These are phyloP conservation scores for Mastomys natalensis DNA, from an alignment of 2,113 vertebrate genomes.

Conservation along the genomic window DNA sequence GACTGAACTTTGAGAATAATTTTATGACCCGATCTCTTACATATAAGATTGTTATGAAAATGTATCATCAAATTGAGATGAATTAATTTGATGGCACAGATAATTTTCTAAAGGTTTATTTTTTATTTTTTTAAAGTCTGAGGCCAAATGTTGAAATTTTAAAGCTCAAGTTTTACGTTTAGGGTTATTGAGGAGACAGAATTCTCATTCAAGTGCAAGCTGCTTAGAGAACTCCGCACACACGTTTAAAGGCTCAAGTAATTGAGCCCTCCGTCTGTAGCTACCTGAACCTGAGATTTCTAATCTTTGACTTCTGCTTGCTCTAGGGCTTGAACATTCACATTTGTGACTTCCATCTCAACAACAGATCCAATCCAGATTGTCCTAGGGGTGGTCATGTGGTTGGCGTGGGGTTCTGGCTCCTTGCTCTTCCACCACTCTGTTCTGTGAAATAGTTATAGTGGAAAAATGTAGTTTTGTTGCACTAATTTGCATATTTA, in stretches of 20 bases:
- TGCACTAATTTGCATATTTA: neutral
- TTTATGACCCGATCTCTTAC: neutral
- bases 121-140: neutral
- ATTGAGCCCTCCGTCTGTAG: neutral
- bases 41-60: neutral
- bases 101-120: neutral
- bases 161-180: constrained; percentile 24
- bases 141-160: neutral
- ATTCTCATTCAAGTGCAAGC: neutral
- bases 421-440: accelerated
- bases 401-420: neutral
- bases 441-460: neutral
- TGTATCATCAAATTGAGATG: neutral
- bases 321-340: neutral
- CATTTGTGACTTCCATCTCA: neutral
- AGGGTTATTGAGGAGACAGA: neutral
- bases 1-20: neutral
- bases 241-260: neutral
- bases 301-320: neutral
- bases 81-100: neutral
- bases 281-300: neutral
- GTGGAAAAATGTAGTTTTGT: neutral
- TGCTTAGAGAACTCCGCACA: neutral
- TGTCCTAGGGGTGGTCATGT: neutral
- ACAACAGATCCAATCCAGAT: neutral